Conservation (phyloP, 2,113 vertebrate species). For the Catharus fuscescens region DNA sequence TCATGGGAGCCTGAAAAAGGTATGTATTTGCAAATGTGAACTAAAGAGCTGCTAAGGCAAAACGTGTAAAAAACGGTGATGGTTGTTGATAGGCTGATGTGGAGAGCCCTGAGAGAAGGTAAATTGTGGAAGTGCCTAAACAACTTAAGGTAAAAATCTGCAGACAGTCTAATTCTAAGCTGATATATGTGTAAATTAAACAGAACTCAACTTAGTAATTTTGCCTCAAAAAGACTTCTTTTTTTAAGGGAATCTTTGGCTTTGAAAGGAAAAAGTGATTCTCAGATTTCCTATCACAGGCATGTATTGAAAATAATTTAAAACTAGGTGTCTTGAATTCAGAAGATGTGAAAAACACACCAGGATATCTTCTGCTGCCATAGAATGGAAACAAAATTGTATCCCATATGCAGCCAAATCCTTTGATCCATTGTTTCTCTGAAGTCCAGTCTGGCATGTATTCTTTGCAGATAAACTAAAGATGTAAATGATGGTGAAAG, state of each 20-base stretch:
- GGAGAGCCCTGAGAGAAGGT: background rate
- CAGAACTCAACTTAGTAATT: background rate
- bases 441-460: background rate
- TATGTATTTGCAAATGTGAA: background rate
- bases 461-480: background rate
- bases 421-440: background rate
- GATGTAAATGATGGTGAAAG: background rate
- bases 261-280: background rate
- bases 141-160: background rate
- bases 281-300: background rate
- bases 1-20: constrained; percentile 24
- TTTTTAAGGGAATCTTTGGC: background rate
- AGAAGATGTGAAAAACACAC: background rate
- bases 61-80: background rate
- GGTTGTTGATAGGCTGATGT: background rate
- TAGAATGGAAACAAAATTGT: background rate
- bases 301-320: background rate
- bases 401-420: background rate
- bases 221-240: background rate
- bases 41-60: background rate
- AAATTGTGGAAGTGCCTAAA: background rate
- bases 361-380: background rate
- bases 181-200: background rate
- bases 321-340: background rate
- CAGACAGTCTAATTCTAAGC: background rate